These are phyloP conservation scores for Plumapathes pennacea DNA, from an alignment of 92 coral and sea anemone species.

Conservation along the genomic window DNA sequence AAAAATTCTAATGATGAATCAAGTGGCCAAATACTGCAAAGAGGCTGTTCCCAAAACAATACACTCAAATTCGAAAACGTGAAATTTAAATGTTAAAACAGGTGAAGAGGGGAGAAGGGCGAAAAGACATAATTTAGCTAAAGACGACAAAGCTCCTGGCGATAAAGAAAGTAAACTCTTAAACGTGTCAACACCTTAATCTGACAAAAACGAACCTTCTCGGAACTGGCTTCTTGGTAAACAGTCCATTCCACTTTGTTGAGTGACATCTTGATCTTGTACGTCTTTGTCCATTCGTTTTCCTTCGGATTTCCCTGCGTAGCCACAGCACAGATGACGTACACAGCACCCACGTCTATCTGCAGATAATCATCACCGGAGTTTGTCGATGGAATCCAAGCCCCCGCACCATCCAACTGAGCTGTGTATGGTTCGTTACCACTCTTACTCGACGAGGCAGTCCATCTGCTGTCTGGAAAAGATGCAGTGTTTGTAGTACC, in stretches of 20 bases:
- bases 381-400: conserved; percentile 1
- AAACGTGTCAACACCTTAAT: background rate
- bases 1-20: no score
- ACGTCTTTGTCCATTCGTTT: conserved; percentile 23
- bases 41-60: no score
- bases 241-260: conserved; percentile 7
- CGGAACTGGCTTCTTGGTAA: background rate
- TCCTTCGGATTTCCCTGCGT: conserved; percentile 20
- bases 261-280: conserved; percentile 18
- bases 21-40: no score
- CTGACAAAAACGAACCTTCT: conserved; percentile 23
- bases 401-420: background rate
- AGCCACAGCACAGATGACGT: conserved; percentile 25
- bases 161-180: no score
- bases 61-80: no score
- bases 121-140: no score
- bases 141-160: no score
- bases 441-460: background rate
- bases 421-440: background rate
- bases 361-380: background rate
- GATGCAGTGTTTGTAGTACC: background rate
- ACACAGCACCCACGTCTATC: conserved; percentile 35
- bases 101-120: no score
- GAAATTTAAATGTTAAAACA: no score
- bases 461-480: background rate